These are phyloP conservation scores for Xiphophorus birchmanni DNA, from an alignment of 2,797 vertebrate species.

Conservation along the genomic window DNA sequence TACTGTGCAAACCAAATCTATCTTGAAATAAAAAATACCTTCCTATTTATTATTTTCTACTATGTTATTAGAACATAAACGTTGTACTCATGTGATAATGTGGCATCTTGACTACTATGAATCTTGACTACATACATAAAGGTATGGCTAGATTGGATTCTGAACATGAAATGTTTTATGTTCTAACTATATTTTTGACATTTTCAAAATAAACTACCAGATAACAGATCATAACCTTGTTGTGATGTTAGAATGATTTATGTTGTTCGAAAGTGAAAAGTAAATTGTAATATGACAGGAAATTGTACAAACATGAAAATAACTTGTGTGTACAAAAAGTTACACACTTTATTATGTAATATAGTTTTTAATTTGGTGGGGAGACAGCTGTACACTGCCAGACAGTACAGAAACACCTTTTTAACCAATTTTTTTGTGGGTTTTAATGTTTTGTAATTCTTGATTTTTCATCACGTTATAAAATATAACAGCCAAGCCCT, in stretches of 20 bases:
- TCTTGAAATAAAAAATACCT: constrained; percentile 2
- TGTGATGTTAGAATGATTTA: not conserved
- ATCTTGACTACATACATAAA: too few relatives aligned
- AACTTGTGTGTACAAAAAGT: not conserved
- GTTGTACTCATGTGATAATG: too few relatives aligned
- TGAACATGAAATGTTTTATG: not conserved
- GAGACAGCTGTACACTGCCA: not conserved
- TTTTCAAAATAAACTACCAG: not conserved
- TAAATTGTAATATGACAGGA: not conserved
- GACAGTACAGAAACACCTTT: too few relatives aligned
- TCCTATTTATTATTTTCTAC: too few relatives aligned
- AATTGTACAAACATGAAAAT: not conserved
- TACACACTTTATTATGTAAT: not conserved
- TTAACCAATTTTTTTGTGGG: too few relatives aligned
- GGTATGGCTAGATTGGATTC: not conserved
- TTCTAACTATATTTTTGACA: not conserved
- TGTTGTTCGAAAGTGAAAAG: not conserved
- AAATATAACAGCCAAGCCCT: too few relatives aligned
- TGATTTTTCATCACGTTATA: too few relatives aligned
- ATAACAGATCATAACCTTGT: too few relatives aligned
- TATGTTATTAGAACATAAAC: too few relatives aligned
- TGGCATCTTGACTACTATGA: too few relatives aligned
- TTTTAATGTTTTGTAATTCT: too few relatives aligned
- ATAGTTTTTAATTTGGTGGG: not conserved
- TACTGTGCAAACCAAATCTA: constrained; percentile 1